phyloP scores from a whole-genome alignment of 1,140 invertebrate species.

The Lucilia sericata region DNA sequence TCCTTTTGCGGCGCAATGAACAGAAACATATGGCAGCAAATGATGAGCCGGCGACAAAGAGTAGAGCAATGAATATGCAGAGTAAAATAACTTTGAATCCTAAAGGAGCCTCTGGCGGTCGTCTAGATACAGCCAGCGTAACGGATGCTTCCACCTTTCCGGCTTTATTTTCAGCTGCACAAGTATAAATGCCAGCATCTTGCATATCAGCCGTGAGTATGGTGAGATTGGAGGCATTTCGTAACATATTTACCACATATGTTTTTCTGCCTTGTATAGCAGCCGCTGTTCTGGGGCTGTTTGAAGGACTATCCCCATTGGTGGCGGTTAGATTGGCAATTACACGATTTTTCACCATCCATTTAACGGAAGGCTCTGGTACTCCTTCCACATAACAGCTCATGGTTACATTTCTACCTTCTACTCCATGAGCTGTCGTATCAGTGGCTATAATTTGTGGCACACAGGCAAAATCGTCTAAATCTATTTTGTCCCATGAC shows the following conservation, averaged over 20 bases:
- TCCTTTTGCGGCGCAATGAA: slow-evolving; percentile 68
- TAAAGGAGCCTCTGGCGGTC: slow-evolving; percentile 67
- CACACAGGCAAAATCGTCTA: slow-evolving; percentile 84
- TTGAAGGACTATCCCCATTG: slow-evolving; percentile 50
- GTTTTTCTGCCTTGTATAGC: slow-evolving; percentile 69
- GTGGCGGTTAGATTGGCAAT: slow-evolving; percentile 64
- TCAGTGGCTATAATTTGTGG: slow-evolving; percentile 74
- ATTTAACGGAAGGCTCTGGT: slow-evolving; percentile 75
- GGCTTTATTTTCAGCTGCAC: slow-evolving; percentile 82
- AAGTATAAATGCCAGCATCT: slow-evolving; percentile 81
- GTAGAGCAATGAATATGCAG: slow-evolving; percentile 72
- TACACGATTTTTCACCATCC: slow-evolving; percentile 68
- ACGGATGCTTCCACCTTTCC: slow-evolving; percentile 79
- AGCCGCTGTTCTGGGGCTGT: slow-evolving; percentile 57
- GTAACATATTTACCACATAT: slow-evolving; percentile 69
- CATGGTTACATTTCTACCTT: slow-evolving; percentile 81
- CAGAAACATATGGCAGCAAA: slow-evolving; percentile 74
- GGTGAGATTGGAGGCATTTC: slow-evolving; percentile 76
- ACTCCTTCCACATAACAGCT: slow-evolving; percentile 78
- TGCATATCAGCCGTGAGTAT: slow-evolving; percentile 77
- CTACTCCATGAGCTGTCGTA: slow-evolving; percentile 72
- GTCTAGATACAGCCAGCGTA: slow-evolving; percentile 75
- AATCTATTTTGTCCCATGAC: slow-evolving; percentile 79
- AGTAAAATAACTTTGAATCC: slow-evolving; percentile 71
- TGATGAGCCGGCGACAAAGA: slow-evolving; percentile 72